These are phyloP conservation scores for Apodemus agrarius DNA, from an alignment of 2,797 vertebrate species.

Conservation along the genomic window DNA sequence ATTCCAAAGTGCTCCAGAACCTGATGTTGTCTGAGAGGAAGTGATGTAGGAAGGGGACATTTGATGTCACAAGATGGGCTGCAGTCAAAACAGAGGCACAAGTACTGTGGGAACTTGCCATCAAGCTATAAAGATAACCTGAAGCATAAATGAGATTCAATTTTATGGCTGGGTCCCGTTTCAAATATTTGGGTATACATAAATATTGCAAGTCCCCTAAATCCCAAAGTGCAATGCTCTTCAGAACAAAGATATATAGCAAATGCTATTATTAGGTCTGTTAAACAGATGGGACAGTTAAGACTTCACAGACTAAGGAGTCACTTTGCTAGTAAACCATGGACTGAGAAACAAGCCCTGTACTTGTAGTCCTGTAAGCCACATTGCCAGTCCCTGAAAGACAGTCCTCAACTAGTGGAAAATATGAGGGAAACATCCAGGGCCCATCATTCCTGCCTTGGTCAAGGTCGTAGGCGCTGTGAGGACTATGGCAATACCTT, in stretches of 20 bases:
- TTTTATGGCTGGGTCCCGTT: neutral
- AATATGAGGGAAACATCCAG: rapidly evolving
- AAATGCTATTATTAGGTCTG: neutral
- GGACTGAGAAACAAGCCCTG: neutral
- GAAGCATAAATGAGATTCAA: neutral
- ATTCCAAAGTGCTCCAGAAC: neutral
- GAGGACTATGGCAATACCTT: neutral
- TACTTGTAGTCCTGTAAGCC: neutral
- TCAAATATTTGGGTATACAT: neutral
- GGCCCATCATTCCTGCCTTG: neutral
- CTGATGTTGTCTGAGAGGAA: neutral
- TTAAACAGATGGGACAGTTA: neutral
- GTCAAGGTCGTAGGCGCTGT: neutral
- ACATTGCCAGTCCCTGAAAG: neutral
- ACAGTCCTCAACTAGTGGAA: neutral
- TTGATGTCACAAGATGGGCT: neutral
- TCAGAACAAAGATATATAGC: neutral
- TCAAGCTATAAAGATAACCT: neutral
- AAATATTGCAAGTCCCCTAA: neutral
- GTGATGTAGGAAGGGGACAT: neutral
- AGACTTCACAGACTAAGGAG: neutral
- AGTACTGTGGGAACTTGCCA: neutral
- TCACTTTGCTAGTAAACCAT: neutral
- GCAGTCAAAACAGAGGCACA: neutral
- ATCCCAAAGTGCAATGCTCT: neutral